Evolutionary conservation across 92 coral and sea anemone genomes (phyloP).

Genomic region (Epizoanthus stellaris): DNA sequence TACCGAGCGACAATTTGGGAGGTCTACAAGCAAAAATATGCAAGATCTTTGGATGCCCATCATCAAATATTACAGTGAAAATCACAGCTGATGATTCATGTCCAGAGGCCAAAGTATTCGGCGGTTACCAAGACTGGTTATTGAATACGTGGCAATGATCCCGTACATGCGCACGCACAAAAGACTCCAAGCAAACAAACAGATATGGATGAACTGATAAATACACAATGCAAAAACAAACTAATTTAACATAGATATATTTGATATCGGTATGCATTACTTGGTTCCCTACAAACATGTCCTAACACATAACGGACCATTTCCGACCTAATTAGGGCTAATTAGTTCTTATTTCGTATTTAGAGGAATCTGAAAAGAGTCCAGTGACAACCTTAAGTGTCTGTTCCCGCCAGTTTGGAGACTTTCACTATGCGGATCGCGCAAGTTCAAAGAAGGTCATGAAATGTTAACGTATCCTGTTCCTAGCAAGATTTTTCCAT

Average conservation of each 20-base stretch:
- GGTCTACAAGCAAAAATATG: too few species aligned
- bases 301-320: conserved; percentile 24
- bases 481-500: neutral
- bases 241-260: conserved; percentile 1
- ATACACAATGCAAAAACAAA: conserved; percentile 19
- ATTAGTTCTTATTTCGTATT: conserved; percentile 12
- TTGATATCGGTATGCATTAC: neutral
- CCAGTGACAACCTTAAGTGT: conserved; percentile 5
- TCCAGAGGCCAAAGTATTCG: too few species aligned
- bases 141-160: too few species aligned
- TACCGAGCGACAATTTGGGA: too few species aligned
- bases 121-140: too few species aligned
- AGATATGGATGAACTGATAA: neutral
- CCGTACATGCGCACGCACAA: too few species aligned
- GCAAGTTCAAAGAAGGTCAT: conserved; percentile 40
- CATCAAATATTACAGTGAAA: too few species aligned
- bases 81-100: too few species aligned
- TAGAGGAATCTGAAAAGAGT: neutral
- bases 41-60: too few species aligned
- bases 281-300: neutral
- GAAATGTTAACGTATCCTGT: neutral
- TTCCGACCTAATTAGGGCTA: conserved; percentile 29
- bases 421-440: neutral
- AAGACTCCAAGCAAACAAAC: too few species aligned
- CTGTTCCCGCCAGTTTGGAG: conserved; percentile 22